Conservation (phyloP, 2,888 invertebrate species). For the Zaprionus lineosus region DNA sequence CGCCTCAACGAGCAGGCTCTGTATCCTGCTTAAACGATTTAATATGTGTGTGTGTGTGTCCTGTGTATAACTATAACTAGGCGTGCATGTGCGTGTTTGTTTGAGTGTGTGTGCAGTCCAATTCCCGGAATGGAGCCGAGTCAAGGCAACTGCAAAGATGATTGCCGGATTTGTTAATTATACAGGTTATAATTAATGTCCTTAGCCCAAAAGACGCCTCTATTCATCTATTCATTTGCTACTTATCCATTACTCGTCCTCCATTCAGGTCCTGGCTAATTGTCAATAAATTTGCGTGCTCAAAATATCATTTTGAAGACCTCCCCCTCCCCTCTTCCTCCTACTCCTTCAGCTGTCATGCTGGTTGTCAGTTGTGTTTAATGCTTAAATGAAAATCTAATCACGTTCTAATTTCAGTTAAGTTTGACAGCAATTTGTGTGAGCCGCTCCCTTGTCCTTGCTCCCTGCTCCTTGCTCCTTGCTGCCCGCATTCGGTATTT, state of each 20-base stretch:
- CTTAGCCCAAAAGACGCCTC: no score
- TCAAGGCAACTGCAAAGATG: conserved; percentile 41
- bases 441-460: conserved; percentile 2
- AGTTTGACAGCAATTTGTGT: conserved; percentile 65
- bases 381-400: conserved; percentile 76
- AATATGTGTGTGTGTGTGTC: no score
- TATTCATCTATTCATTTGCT: conserved; percentile 9
- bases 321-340: conserved; percentile 5
- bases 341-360: conserved; percentile 47
- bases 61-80: no score
- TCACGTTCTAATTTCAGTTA: conserved; percentile 76
- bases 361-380: conserved; percentile 70
- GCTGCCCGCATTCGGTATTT: no score
- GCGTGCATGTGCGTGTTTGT: conserved; percentile 29
- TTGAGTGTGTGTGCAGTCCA: no score
- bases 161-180: conserved; percentile 73
- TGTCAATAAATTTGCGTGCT: conserved; percentile 74
- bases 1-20: conserved; percentile 52
- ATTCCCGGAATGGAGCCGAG: conserved; percentile 28
- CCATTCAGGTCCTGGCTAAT: conserved; percentile 42
- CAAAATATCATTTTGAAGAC: conserved; percentile 64
- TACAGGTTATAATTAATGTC: conserved; percentile 71
- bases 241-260: conserved; percentile 1
- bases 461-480: conserved; percentile 12
- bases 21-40: no score